Base-by-base conservation (phyloP, 2,888 invertebrate genomes). In the Enchytraeus crypticus region DNA sequence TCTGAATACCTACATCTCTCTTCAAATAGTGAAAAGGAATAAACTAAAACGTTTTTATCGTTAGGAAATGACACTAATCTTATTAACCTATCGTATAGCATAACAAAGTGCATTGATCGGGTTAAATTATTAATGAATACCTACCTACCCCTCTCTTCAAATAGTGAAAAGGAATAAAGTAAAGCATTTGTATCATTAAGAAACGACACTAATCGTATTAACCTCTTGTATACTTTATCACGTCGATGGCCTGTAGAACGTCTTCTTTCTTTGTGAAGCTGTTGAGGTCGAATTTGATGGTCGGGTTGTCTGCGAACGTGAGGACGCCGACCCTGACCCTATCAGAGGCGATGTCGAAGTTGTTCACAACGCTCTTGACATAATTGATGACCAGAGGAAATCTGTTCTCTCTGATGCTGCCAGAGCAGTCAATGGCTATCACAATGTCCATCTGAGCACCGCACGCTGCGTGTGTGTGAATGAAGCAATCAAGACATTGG, bases 401-500 rank as follows among this genome's bases (percentile, higher is more conserved):
- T 14, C 66, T 57, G 27, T 72, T 70, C 33, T 71, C 65, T 27
- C 69, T 64, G 45, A 74, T 71, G 60, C 74, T 74, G 5, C 76
- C 71, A 5, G 76, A 76, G 0, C 71, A 64, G 56, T 77, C 77
- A 3, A 77, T 65, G 30, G 71, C 72, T 61, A 77, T 73, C 14
- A 74, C 71, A 30, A 77, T 11, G 34, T 67, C 67, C 23, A 60
- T 58, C 5, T 51, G 54, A n/a, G 66, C 64, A 32, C 60, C 60
- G 54, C 65, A 67, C 27, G 34, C 67, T 67, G 58, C n/a, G 34
- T 14, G n/a, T n/a, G n/a, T n/a, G n/a, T n/a, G n/a, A n/a, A n/a
- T n/a, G n/a, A n/a, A n/a, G n/a, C n/a, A n/a, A n/a, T n/a, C n/a
- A n/a, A n/a, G n/a, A n/a, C n/a, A n/a, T n/a, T n/a, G n/a, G n/a